These are phyloP conservation scores for Boulengeromyrus knoepffleri DNA, from an alignment of 2,113 vertebrate species.

Conservation along the genomic window DNA sequence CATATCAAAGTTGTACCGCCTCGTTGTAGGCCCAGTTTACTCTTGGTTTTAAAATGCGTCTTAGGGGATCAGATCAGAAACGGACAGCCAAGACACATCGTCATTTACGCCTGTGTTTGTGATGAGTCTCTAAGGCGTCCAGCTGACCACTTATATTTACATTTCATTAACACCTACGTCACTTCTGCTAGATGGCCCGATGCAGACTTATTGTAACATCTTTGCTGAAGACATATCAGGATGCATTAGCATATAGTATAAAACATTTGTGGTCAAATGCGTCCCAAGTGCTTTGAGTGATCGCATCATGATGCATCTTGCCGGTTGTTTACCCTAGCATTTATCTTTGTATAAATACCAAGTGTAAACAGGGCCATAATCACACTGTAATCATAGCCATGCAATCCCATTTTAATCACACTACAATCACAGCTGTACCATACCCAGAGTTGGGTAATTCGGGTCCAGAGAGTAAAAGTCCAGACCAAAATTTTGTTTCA, in stretches of 20 bases:
- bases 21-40: background rate
- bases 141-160: background rate
- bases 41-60: background rate
- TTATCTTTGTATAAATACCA: background rate
- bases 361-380: background rate
- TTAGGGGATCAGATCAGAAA: background rate
- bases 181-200: background rate
- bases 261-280: background rate
- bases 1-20: background rate
- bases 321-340: background rate
- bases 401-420: background rate
- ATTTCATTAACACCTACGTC: background rate
- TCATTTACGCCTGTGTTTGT: background rate
- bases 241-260: background rate
- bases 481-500: no score
- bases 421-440: background rate
- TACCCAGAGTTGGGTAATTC: no score
- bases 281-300: background rate
- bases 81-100: background rate
- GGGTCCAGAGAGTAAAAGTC: no score
- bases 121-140: background rate
- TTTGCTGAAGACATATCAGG: background rate
- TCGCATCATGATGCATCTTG: background rate
- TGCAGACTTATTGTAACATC: background rate
- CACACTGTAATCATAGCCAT: background rate